Evolutionary conservation across 2,888 invertebrate genomes (phyloP).

Genomic region (Miltochrista miniata): DNA sequence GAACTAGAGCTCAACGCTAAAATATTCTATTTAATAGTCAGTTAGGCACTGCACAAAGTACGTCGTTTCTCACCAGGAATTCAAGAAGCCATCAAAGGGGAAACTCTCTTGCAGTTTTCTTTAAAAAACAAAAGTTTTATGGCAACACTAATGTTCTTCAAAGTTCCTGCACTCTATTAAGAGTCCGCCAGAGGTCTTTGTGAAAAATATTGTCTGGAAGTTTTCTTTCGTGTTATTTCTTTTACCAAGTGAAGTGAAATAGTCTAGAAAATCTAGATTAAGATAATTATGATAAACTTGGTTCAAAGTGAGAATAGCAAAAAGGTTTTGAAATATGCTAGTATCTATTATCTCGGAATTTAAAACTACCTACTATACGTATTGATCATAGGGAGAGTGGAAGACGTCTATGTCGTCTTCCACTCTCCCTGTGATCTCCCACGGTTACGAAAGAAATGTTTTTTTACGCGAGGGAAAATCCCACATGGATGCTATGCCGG

Average conservation of each 20-base stretch:
- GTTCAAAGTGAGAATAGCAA: not conserved
- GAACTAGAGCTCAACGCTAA: too few species aligned
- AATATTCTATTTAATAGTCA: conserved; percentile 6
- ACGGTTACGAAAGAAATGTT: too few species aligned
- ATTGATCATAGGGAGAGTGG: too few species aligned
- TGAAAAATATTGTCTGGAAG: conserved; percentile 9
- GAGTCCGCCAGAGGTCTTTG: conserved; percentile 22
- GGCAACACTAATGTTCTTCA: conserved; percentile 28
- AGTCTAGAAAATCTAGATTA: not conserved
- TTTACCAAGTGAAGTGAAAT: not conserved
- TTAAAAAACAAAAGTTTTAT: conserved; percentile 36
- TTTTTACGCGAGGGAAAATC: too few species aligned
- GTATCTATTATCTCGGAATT: too few species aligned
- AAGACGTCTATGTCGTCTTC: too few species aligned
- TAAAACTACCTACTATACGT: too few species aligned
- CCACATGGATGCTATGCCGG: too few species aligned
- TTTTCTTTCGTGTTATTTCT: not conserved
- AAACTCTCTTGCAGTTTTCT: conserved; percentile 25
- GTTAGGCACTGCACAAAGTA: conserved; percentile 21
- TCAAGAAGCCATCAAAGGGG: conserved; percentile 17
- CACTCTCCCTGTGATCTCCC: too few species aligned
- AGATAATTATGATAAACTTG: not conserved
- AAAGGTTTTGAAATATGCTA: not conserved
- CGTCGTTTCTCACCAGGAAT: conserved; percentile 20
- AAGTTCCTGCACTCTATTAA: conserved; percentile 27